Percentiles rank a stretch among this genome's conserved stretches.
Conservation (phyloP, 2,113 vertebrate genomes). For the Erythrolamprus reginae region DNA sequence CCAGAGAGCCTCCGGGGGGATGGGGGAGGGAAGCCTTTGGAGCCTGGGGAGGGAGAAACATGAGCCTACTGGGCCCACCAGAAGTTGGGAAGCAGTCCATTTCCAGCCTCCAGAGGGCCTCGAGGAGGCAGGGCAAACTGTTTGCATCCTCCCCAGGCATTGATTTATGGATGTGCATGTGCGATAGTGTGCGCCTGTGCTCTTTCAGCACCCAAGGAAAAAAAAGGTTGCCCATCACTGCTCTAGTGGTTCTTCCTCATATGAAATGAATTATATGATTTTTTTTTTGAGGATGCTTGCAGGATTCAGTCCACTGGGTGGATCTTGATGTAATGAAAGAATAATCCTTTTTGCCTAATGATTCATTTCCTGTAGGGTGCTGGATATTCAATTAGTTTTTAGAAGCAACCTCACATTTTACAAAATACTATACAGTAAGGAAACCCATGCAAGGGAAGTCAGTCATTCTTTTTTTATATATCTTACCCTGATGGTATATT, state of each 20-base stretch:
- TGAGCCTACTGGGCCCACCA: too few species aligned
- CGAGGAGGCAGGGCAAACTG: too few species aligned
- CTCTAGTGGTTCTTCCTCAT: neutral
- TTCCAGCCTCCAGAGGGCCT: too few species aligned
- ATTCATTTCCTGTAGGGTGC: neutral
- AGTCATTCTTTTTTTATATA: neutral
- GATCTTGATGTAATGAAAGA: neutral
- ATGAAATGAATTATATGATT: neutral
- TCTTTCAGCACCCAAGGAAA: too few species aligned
- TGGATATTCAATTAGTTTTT: neutral
- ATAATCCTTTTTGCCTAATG: neutral
- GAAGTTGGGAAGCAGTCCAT: too few species aligned
- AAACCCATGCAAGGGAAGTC: neutral
- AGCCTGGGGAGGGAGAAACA: too few species aligned
- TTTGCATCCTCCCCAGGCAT: too few species aligned
- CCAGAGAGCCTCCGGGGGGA: too few species aligned
- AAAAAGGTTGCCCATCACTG: too few species aligned
- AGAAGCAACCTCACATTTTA: neutral
- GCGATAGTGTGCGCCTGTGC: too few species aligned
- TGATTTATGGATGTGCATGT: too few species aligned
- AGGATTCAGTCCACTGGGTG: neutral
- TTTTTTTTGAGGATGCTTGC: neutral
- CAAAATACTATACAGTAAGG: neutral
- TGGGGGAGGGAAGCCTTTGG: too few species aligned
- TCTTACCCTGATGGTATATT: constrained; percentile 31